Evolutionary conservation across 2,797 vertebrate genomes (phyloP), one percentile per base, ranked within the genome.

Genomic region (Numenius phaeopus): DNA sequence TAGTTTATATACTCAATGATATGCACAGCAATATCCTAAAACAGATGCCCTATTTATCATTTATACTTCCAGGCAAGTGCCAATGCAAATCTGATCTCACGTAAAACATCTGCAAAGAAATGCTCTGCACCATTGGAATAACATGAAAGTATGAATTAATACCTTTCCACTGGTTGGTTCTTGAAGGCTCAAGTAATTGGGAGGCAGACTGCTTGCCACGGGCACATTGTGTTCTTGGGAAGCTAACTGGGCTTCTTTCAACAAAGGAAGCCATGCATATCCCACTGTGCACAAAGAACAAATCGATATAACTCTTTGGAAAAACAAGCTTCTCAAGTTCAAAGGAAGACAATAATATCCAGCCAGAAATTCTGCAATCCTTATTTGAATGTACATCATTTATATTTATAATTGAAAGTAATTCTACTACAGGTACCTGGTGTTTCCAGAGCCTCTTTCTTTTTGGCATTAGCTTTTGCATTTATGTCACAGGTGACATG

Each of bases 401-500:
- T 44, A 91, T 78, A 91, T 50, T 84, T 83, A 80, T 30, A 89
- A 95, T 67, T 86, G 32, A 80, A 95, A 84, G 34, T 62, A 93
- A 94, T 97, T 90, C 95, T 94, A 81, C 92, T 73, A 72, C 94
- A 91, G 91, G 95, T 98, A 99, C 99, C 99, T 98, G 99, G 98
- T 34, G 98, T 99, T 98, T 99, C 99, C 97, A 99, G 98, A 89
- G 99, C 98, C 96, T 99, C 99, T 98, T 99, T 99, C 98, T 99
- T 99, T 98, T 99, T 99, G 72, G 99, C 98, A 86, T 98, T 99
- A 57, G 99, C 99, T 98, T 99, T 99, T 77, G 99, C 99, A 91
- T 99, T 99, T 98, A 99, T 99, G 98, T 99, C 99, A 98, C 99
- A 99, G 76, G 99, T 99, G 97, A 99, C 98, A 58, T 99, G 99